phyloP scores from a whole-genome alignment of 2,113 vertebrate genomes.

The Larimichthys polyactis region DNA sequence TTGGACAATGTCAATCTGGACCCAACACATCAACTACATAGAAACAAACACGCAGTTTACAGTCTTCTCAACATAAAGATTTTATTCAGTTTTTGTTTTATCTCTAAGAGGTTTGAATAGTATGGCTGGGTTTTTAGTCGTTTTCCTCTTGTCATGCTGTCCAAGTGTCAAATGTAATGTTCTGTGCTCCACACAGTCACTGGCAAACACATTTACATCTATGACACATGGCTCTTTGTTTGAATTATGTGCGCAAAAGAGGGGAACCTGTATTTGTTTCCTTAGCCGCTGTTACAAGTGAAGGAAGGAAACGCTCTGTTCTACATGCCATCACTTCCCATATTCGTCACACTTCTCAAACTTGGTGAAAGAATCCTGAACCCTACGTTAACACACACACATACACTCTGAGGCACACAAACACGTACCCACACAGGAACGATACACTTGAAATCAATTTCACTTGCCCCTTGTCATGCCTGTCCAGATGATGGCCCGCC shows the following conservation, averaged over 20 bases:
- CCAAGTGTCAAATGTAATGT: slow-evolving; percentile 43
- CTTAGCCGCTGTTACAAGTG: slow-evolving; percentile 26
- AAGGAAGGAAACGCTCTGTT: slow-evolving; percentile 53
- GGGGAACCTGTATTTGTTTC: slow-evolving; percentile 53
- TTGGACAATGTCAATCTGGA: background rate
- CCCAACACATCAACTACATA: background rate
- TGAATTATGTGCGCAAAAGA: slow-evolving; percentile 42
- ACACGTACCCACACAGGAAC: slow-evolving; percentile 44
- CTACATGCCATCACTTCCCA: slow-evolving; percentile 56
- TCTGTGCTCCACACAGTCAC: slow-evolving; percentile 39
- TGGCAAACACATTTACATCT: slow-evolving; percentile 23
- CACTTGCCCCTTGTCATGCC: slow-evolving; percentile 71
- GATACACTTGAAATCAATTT: slow-evolving; percentile 76
- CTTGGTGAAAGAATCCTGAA: slow-evolving; percentile 45
- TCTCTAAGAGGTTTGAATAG: slow-evolving; percentile 22
- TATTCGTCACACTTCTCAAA: slow-evolving; percentile 56
- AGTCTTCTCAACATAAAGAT: background rate
- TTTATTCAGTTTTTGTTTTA: slow-evolving; percentile 3
- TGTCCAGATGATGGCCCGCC: slow-evolving; percentile 67
- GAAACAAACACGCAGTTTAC: background rate
- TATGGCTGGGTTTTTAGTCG: slow-evolving; percentile 6
- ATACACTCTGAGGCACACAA: slow-evolving; percentile 3
- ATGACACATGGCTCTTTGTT: slow-evolving; percentile 56
- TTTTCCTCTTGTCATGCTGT: slow-evolving; percentile 16
- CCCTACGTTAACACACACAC: slow-evolving; percentile 28